A percentile compares a stretch with the other conserved stretches of the same genome.
Evolutionary conservation across 1,140 invertebrate species (phyloP).

Genomic region (Tachypleus tridentatus): DNA sequence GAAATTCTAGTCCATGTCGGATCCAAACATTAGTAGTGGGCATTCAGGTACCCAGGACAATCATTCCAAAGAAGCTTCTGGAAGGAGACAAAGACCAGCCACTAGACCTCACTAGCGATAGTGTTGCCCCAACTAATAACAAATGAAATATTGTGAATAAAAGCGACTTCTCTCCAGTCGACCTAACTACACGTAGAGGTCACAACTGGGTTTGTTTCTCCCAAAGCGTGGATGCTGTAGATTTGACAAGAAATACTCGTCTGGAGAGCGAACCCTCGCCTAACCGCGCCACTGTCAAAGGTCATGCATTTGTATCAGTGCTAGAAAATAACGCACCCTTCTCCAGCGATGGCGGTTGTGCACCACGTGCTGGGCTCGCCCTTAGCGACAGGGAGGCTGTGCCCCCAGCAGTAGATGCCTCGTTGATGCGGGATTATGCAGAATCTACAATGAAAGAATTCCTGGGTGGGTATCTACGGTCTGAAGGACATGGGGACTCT

Average conservation of each 20-base stretch:
- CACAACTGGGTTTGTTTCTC: too few species aligned
- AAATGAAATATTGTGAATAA: background rate
- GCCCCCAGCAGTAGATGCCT: conserved; percentile 27
- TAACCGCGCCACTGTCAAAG: too few species aligned
- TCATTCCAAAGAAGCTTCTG: conserved; percentile 4
- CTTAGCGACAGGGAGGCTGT: too few species aligned
- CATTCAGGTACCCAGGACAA: conserved; percentile 5
- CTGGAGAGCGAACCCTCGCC: too few species aligned
- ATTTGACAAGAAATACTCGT: too few species aligned
- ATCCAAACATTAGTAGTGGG: background rate
- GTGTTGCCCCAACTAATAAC: conserved; percentile 2
- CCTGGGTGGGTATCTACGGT: conserved; percentile 53
- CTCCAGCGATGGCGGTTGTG: too few species aligned
- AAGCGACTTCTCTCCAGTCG: conserved; percentile 9
- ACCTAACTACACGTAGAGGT: conserved; percentile 1
- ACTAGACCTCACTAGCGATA: conserved; percentile 33
- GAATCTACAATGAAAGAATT: conserved; percentile 62
- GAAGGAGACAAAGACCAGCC: conserved; percentile 20
- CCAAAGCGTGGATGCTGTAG: too few species aligned
- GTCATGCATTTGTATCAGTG: too few species aligned
- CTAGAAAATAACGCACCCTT: too few species aligned
- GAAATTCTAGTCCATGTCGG: background rate
- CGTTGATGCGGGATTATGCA: conserved; percentile 51
- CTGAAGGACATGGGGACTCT: conserved; percentile 39
- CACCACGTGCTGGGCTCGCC: too few species aligned